Percentiles rank a stretch among this genome's conserved stretches.
Evolutionary conservation across 2,888 invertebrate species (phyloP).

Genomic region (Drepanosiphum platanoidis): DNA sequence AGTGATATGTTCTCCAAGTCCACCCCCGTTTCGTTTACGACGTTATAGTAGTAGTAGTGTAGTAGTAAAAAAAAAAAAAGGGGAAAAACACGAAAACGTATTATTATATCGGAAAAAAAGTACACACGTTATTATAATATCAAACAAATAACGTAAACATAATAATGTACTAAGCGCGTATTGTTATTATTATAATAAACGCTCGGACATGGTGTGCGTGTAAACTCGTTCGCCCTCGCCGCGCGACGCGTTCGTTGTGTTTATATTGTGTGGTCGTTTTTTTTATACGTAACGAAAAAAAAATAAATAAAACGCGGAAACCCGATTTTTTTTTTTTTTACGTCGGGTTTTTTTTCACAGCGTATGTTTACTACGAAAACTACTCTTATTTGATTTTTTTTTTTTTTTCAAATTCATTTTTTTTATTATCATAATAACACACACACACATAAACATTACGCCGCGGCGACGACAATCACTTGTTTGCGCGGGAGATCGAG

Average conservation of each 20-base stretch:
- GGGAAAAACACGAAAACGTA: no score
- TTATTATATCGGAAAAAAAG: no score
- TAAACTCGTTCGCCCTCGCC: constrained; percentile 14
- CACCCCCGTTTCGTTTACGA: no score
- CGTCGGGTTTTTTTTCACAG: neutral
- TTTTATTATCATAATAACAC: constrained; percentile 1
- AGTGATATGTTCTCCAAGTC: no score
- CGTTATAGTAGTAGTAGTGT: no score
- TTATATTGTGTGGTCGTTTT: neutral
- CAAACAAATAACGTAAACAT: no score
- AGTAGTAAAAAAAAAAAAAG: no score
- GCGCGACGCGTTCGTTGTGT: constrained; percentile 2
- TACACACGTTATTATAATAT: no score
- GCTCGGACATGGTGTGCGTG: neutral
- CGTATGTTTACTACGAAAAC: no score
- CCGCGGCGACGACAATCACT: constrained; percentile 39
- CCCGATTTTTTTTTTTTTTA: neutral
- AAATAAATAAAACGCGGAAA: neutral
- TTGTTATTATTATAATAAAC: neutral
- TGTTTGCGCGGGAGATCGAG: constrained; percentile 24
- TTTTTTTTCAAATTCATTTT: constrained; percentile 5
- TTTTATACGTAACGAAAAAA: neutral
- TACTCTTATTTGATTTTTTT: constrained; percentile 11
- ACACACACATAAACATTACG: constrained; percentile 3
- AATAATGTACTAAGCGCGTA: no score